These are phyloP conservation scores for Ormyrus rosae DNA, from an alignment of 2,888 invertebrate species.

Conservation along the genomic window DNA sequence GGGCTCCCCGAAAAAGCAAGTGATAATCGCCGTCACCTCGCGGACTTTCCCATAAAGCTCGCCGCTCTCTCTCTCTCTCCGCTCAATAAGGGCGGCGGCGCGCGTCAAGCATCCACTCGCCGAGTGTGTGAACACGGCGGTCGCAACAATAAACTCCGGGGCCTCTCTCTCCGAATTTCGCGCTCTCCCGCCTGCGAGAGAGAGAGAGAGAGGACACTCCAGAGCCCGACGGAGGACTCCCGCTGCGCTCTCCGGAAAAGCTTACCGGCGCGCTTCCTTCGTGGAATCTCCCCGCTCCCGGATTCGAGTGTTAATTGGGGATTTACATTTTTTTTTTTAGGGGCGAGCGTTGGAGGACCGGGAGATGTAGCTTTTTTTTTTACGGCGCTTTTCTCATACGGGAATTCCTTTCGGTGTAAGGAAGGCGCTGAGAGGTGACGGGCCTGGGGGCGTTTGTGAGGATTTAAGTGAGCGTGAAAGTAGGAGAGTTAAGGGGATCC, in stretches of 20 bases:
- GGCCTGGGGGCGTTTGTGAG: background rate
- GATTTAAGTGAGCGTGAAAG: too few relatives aligned
- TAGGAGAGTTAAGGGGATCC: too few relatives aligned
- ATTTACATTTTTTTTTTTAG: constrained; percentile 22
- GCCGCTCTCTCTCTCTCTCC: background rate
- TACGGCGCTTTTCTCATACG: background rate
- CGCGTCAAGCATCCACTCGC: background rate
- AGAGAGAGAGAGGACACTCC: constrained; percentile 60
- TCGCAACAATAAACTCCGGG: constrained; percentile 68
- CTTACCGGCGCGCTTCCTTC: background rate
- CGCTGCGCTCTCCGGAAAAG: constrained; percentile 39
- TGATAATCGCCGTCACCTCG: background rate
- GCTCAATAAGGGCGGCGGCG: constrained; percentile 10
- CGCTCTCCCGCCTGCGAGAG: constrained; percentile 49
- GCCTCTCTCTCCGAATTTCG: constrained; percentile 50
- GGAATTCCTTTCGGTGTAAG: too few relatives aligned
- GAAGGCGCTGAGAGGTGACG: background rate
- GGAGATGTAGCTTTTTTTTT: constrained; percentile 13
- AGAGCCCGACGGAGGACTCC: constrained; percentile 42
- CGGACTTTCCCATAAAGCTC: constrained; percentile 66
- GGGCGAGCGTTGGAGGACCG: background rate
- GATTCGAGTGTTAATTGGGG: constrained; percentile 40
- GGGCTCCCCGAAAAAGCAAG: background rate
- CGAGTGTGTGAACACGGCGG: constrained; percentile 68
- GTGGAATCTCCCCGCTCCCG: background rate